phyloP scores from a whole-genome alignment of 2,797 vertebrate species.

The Allobates femoralis region DNA sequence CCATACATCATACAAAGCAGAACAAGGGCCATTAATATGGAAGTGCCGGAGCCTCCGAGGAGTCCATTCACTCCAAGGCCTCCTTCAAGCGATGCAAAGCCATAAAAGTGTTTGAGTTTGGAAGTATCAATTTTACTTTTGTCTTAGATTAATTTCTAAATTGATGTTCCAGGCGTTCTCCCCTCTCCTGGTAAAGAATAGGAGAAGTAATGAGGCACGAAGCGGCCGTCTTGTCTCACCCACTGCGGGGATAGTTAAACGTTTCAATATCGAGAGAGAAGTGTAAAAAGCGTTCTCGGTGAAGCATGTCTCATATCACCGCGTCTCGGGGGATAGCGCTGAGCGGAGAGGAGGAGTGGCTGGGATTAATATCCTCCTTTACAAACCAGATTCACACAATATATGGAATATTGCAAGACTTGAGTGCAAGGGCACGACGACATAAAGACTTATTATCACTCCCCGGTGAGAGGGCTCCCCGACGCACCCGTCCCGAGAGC shows the following conservation, averaged over 20 bases:
- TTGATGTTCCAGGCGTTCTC: slow-evolving; percentile 52
- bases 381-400: slow-evolving; percentile 29
- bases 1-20: background rate
- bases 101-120: slow-evolving; percentile 34
- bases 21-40: background rate
- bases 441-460: slow-evolving; percentile 33
- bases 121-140: slow-evolving; percentile 32
- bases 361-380: slow-evolving; percentile 59
- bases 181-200: slow-evolving; percentile 43
- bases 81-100: background rate
- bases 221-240: slow-evolving; percentile 52
- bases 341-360: slow-evolving; percentile 55
- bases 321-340: slow-evolving; percentile 58
- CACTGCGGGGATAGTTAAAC: slow-evolving; percentile 61
- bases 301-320: slow-evolving; percentile 61
- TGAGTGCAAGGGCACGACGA: slow-evolving; percentile 42
- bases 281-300: slow-evolving; percentile 55
- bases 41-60: background rate
- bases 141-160: slow-evolving; percentile 56
- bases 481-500: too few species aligned
- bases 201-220: slow-evolving; percentile 53
- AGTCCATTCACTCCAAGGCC: slow-evolving; percentile 18
- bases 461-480: background rate
- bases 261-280: slow-evolving; percentile 61
- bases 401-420: slow-evolving; percentile 24